phyloP scores from a whole-genome alignment of 2,888 invertebrate genomes.

The Lypha dubia region DNA sequence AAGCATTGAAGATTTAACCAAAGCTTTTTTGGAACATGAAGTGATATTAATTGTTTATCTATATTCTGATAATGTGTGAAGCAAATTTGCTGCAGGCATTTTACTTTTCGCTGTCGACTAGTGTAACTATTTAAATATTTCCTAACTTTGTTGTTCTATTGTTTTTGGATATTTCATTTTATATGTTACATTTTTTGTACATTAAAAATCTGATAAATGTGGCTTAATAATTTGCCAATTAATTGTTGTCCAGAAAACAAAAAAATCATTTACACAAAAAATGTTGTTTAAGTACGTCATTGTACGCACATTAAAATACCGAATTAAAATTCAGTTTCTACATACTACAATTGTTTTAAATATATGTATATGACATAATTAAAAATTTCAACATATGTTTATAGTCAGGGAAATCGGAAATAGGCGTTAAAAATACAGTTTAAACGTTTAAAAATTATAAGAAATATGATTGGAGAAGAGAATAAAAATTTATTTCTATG shows the following conservation, averaged over 20 bases:
- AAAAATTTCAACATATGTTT: background rate
- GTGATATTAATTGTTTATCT: no score
- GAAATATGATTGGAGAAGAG: no score
- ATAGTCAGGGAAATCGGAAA: no score
- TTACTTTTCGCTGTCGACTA: background rate
- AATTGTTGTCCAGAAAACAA: constrained; percentile 25
- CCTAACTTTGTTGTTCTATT: background rate
- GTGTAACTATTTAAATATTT: background rate
- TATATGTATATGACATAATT: background rate
- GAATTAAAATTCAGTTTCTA: constrained; percentile 8
- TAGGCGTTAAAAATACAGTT: no score
- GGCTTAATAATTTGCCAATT: constrained; percentile 52
- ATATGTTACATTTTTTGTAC: constrained; percentile 1
- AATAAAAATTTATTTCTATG: no score
- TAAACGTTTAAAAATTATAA: no score
- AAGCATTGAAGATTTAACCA: no score
- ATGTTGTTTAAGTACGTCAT: background rate
- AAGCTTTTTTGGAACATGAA: no score
- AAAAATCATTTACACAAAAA: background rate
- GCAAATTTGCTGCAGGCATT: no score
- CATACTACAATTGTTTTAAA: background rate
- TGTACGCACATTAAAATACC: background rate
- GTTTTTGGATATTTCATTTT: background rate
- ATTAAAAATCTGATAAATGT: constrained; percentile 36
- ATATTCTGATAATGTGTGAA: no score